A percentile compares a stretch with the other conserved stretches of the same genome.
Evolutionary conservation across 2,113 vertebrate genomes (phyloP).

Genomic region (Platysteira castanea): DNA sequence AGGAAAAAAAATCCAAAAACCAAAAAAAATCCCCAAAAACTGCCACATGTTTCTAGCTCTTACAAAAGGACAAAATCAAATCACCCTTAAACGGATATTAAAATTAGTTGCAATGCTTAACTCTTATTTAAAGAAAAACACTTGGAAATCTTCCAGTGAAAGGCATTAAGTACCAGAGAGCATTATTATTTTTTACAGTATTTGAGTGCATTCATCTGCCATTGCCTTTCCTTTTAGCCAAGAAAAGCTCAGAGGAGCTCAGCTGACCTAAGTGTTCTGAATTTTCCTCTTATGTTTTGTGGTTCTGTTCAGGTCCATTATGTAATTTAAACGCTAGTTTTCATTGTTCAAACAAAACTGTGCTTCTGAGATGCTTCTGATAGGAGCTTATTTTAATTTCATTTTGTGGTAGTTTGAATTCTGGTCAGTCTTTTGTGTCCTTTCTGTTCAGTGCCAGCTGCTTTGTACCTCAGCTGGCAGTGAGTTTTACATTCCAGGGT

Average conservation of each 20-base stretch:
- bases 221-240: neutral
- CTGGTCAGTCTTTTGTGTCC: slow-evolving; percentile 25
- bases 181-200: neutral
- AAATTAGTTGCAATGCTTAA: neutral
- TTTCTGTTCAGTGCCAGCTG: neutral
- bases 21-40: neutral
- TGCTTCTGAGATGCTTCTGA: slow-evolving; percentile 8
- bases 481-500: neutral
- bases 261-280: neutral
- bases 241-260: slow-evolving; percentile 12
- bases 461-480: slow-evolving; percentile 1
- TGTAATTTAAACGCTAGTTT: slow-evolving; percentile 14
- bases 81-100: neutral
- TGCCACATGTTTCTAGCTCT: neutral
- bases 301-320: neutral
- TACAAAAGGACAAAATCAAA: neutral
- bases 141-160: neutral
- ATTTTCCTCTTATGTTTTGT: neutral
- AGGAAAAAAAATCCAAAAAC: neutral
- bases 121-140: neutral
- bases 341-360: slow-evolving; percentile 7
- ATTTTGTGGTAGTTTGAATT: slow-evolving; percentile 26
- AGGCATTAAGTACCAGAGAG: neutral
- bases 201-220: neutral
- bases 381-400: slow-evolving; percentile 34